phyloP scores from a whole-genome alignment of 2,797 vertebrate genomes.

The Hypotaenidia okinawae region DNA sequence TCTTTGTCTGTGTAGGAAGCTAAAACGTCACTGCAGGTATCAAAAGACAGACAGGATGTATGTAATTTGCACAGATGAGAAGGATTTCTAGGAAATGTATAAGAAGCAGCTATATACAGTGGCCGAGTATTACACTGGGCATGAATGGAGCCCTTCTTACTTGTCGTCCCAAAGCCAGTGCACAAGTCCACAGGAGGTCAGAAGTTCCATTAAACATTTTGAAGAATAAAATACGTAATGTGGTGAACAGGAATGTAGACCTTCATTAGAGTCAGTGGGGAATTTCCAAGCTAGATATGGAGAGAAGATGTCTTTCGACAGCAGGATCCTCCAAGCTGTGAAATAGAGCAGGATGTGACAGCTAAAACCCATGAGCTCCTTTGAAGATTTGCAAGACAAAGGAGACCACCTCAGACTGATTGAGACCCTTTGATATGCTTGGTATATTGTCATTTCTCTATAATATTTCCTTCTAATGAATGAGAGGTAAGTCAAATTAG shows the following conservation, averaged over 20 bases:
- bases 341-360: background rate
- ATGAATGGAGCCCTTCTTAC: background rate
- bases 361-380: background rate
- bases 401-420: background rate
- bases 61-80: background rate
- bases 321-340: background rate
- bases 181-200: background rate
- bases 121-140: background rate
- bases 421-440: background rate
- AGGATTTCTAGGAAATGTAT: background rate
- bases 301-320: background rate
- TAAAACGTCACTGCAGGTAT: background rate
- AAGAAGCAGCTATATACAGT: background rate
- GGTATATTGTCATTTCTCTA: background rate
- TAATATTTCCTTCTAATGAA: background rate
- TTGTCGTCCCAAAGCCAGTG: background rate
- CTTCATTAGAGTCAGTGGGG: background rate
- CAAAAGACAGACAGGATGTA: background rate
- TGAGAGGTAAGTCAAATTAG: background rate
- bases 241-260: background rate
- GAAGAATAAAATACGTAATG: background rate
- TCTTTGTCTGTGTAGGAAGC: background rate
- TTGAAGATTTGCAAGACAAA: constrained; percentile 1
- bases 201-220: background rate
- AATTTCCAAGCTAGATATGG: background rate